Base-by-base conservation (phyloP, 2,113 vertebrate species). In the Anarrhichthys ocellatus region DNA sequence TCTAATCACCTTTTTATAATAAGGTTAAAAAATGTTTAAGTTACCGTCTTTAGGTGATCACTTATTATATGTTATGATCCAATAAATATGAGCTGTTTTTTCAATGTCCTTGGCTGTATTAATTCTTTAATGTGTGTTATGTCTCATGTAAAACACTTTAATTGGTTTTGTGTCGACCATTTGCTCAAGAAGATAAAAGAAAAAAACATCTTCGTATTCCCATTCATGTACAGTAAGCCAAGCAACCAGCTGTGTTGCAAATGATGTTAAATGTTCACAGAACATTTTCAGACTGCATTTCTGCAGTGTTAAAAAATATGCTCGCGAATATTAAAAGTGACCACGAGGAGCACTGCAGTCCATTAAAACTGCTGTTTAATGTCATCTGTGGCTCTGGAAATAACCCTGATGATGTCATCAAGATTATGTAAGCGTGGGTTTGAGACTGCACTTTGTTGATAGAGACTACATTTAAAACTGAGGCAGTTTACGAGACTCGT, bases 201-300 rank as follows among this genome's bases (percentile, higher is more conserved):
- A 1, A 29, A 54, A 34, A 34, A 9, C 32, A 1, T 18, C 20
- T 13, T 52, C n/a, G 8, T 18, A 40, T 50, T 69, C n/a, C 59
- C 48, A 65, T 80, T 20, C 58, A 67, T 59, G 27, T n/a, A 65
- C 17, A 56, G 27, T 46, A 29, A 34, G 15, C n/a, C 61, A 67
- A 52, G 54, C 34, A 67, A 36, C 50, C 70, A 59, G 71, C 71
- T 52, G 34, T 29, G 79, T 10, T n/a, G 54, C 24, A 42, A 68
- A 81, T 36, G 10, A 67, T 46, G 11, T 9, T 56, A 13, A 4
- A 65, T 38, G 9, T 81, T 74, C 15, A 22, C 29, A 59, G 36
- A 24, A 34, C 36, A 44, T 56, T 58, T 56, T 73, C 50, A 36
- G 0, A 42, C 27, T 46, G 40, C 20, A 66, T 72, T 78, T 36